Evolutionary conservation across 2,113 vertebrate genomes (phyloP), one percentile per base, ranked within the genome.

Genomic region (Pteropus alecto): DNA sequence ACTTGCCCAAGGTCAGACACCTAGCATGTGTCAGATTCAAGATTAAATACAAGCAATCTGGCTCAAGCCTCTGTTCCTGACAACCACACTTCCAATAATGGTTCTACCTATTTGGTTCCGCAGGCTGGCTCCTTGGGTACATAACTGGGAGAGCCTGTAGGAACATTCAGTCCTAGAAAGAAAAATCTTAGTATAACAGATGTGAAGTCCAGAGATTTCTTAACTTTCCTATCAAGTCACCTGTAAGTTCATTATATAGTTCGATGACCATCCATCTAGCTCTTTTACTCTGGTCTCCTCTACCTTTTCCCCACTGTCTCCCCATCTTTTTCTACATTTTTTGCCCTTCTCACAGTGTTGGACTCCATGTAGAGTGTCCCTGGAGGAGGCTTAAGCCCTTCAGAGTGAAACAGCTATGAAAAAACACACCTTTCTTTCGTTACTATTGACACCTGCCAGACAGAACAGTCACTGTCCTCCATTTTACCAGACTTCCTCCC

Each of bases 401-500:
- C 19, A 16, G 38, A 51, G 54, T 1, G 16, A 51, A 74, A 70
- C n/a, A 79, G 35, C 13, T 22, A 0, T 1, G 3, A 61, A 28
- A 70, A 81, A 38, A 48, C 41, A 60, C 24, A 2, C 2, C 24
- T 56, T 33, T 26, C 26, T 38, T 56, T 61, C 16, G 11, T 51
- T 28, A 22, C 46, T 30, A 2, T 54, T 65, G 63, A 83, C 71
- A 77, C 24, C 8, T 61, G 73, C 87, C 79, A 61, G 82, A 54
- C 9, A 18, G 81, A 79, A 41, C 24, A 79, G 26, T 19, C 19
- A 4, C 30, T 33, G n/a, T 41, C 43, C 65, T 93, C 67, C 91
- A 46, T 92, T 38, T 90, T 41, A 94, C 26, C 77, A 95, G 84
- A 96, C 95, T 94, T 96, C 96, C 91, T 94, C 91, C 56, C 95